Evolutionary conservation across 2,113 vertebrate species (phyloP), one percentile per base, ranked within the genome.

Genomic region (Chlamydotis undulata): DNA sequence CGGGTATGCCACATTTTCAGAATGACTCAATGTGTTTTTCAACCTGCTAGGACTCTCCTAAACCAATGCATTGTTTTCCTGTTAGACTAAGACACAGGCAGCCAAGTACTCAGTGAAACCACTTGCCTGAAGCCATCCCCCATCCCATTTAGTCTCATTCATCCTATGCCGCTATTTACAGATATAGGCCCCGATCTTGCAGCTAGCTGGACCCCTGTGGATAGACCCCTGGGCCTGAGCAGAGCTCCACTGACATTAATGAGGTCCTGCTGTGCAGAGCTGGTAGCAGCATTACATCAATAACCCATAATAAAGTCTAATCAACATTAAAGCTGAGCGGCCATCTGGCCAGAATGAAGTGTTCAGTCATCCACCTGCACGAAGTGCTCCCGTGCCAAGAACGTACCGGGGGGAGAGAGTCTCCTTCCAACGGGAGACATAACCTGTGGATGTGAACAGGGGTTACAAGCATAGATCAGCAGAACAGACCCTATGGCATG

Each of bases 241-340:
- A 68, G 82, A 84, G 53, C 57, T 89, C 90, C 52, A 17, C 50
- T 31, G 76, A 80, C 67, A 23, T 45, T 64, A 76, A 81, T 41
- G 59, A 91, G 59, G 43, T 50, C 78, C 45, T 87, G 78, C 60
- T 77, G 89, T 47, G 73, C 69, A 68, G 78, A 77, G 82, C 33
- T 50, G 26, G 43, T 73, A 87, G 89, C 45, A 81, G 74, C 82
- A 73, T 73, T 83, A 37, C 77, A 69, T 92, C 91, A 81, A 64
- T 92, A 94, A 94, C 65, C 85, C 78, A 64, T 87, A 84, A 77
- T 64, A 84, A 65, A 81, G 35, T 31, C 78, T 90, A 74, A 81
- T 60, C 74, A 82, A 70, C 79, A 31, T 78, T 84, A 78, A 91
- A 90, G 60, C 68, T 26, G 53, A 76, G 65, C 5, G 1, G 68